Evolutionary conservation across 2,888 invertebrate genomes (phyloP), one percentile per base, ranked within the genome.

Genomic region (Nineta flava): DNA sequence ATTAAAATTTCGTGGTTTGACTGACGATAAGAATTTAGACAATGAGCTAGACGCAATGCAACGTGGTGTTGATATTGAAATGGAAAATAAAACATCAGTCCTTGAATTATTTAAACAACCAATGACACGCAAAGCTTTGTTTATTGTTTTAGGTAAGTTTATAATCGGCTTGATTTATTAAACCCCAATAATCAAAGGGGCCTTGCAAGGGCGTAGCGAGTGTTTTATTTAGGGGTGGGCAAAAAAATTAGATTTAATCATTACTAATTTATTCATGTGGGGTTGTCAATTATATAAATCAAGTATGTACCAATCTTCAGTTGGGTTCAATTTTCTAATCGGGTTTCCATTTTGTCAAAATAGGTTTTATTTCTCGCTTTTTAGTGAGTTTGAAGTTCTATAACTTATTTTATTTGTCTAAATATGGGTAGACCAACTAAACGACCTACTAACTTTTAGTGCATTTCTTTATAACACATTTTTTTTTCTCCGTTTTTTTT

Each of bases 71-170:
- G 62, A 65, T 49, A 67, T 69, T 45, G 75, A 74, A 52, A 70
- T 76, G 65, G 71, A 68, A 52, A 72, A 73, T 51, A 73, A 72
- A 55, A 72, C 71, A 0, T 68, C 69, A 1, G 52, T 70, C 1
- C 68, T 62, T 55, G 75, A 77, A 55, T 61, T 77, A 1, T 59
- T 76, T 17, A 64, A 66, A 0, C 74, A 74, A 34, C 59, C 63
- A 7, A 73, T 68, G 50, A 76, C 76, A 52, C 67, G 76, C 43
- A 71, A 69, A 56, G 15, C 46, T 3, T 46, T 46, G 17, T n/a
- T 46, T 4, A 35, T 46, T 16, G 34, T 46, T 10, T 34, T 46
- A 46, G 46, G 46, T 46, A 35, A 66, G 64, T 38, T 38, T 38
- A 38, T 38, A 38, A 38, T 38, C 13, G 4, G 13, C 38, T 4